Conservation (phyloP, 2,888 invertebrate genomes). For the Ctena decussata region DNA sequence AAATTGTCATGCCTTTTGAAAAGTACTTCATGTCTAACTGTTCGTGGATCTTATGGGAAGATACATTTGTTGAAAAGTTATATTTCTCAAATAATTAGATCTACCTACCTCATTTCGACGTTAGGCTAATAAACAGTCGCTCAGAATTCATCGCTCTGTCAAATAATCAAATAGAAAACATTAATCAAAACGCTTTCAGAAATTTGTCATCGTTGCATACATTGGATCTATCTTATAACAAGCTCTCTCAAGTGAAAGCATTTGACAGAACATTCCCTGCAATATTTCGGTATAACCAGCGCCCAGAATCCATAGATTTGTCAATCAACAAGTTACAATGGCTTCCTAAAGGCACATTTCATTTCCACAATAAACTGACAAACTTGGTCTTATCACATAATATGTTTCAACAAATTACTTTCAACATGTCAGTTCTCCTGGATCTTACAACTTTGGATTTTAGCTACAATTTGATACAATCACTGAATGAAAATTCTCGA, state of each 20-base stretch:
- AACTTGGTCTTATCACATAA: neutral
- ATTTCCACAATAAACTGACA: neutral
- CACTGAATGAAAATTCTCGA: neutral
- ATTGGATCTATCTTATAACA: neutral
- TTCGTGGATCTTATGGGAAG: neutral
- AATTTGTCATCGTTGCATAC: neutral
- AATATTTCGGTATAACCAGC: neutral
- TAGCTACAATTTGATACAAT: neutral
- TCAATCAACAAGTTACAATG: neutral
- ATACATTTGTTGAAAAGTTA: neutral
- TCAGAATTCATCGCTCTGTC: neutral
- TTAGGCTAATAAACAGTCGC: neutral
- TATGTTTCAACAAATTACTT: neutral
- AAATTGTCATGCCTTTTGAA: too few species aligned
- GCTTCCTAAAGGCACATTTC: neutral
- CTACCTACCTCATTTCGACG: neutral
- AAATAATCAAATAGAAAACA: neutral
- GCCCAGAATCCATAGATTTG: neutral
- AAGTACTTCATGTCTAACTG: neutral
- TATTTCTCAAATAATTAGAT: neutral
- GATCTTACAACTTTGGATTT: neutral
- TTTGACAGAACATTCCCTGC: neutral
- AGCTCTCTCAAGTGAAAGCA: neutral
- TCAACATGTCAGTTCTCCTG: neutral
- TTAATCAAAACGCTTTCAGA: neutral